These are phyloP conservation scores for Plodia interpunctella DNA, from an alignment of 1,140 invertebrate species.

Conservation along the genomic window DNA sequence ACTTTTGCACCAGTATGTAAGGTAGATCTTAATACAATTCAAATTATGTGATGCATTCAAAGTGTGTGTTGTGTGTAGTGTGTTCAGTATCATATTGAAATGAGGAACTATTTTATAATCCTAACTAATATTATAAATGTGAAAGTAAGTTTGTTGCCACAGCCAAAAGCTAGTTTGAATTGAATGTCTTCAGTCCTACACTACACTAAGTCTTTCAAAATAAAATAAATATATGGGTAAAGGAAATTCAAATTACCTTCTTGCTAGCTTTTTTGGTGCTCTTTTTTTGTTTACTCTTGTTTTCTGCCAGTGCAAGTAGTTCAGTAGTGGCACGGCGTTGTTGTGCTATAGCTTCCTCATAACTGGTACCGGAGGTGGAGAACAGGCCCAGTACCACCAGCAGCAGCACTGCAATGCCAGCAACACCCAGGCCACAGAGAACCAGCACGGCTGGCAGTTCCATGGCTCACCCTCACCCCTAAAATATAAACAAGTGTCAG, in stretches of 20 bases:
- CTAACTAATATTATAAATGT: too few species aligned
- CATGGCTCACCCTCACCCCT: slow-evolving; percentile 46
- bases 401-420: slow-evolving; percentile 56
- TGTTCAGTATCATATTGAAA: too few species aligned
- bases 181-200: too few species aligned
- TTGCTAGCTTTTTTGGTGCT: slow-evolving; percentile 64
- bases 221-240: background rate
- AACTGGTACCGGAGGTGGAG: slow-evolving; percentile 62
- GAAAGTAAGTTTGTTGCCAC: too few species aligned
- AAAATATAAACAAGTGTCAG: slow-evolving; percentile 8
- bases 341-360: slow-evolving; percentile 68
- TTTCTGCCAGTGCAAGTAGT: slow-evolving; percentile 58
- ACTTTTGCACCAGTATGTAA: too few species aligned
- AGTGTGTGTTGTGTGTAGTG: too few species aligned
- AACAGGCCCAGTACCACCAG: slow-evolving; percentile 54
- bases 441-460: slow-evolving; percentile 69
- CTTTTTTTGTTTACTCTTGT: slow-evolving; percentile 61
- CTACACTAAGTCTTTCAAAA: too few species aligned
- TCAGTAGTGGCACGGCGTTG: slow-evolving; percentile 65
- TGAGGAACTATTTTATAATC: too few species aligned
- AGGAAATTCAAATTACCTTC: slow-evolving; percentile 37
- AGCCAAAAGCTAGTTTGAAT: too few species aligned
- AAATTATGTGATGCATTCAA: too few species aligned
- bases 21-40: too few species aligned
- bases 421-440: slow-evolving; percentile 59